Percentiles rank a stretch among this genome's conserved stretches.
Conservation (phyloP, 2,797 vertebrate genomes). For the Gorsachius magnificus region DNA sequence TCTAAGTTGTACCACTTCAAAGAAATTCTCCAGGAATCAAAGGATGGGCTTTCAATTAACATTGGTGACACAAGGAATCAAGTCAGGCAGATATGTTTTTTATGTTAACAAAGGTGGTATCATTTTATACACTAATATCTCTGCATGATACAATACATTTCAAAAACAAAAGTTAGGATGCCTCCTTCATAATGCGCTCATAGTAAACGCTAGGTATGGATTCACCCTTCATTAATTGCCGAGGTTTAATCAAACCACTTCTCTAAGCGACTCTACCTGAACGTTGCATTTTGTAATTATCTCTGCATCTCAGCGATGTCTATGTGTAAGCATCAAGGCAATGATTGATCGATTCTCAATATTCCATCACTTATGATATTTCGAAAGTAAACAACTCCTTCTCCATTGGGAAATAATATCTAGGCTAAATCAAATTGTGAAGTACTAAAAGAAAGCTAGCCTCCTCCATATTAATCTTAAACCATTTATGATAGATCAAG, state of each 20-base stretch:
- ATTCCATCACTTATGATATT: constrained; percentile 48
- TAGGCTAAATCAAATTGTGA: constrained; percentile 49
- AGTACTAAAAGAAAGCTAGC: constrained; percentile 31
- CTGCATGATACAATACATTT: background rate
- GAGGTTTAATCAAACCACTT: constrained; percentile 1
- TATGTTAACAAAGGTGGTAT: background rate
- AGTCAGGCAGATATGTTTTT: background rate
- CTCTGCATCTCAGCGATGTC: background rate
- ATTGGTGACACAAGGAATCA: background rate
- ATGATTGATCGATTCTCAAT: constrained; percentile 49
- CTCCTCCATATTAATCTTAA: constrained; percentile 40
- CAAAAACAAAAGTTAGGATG: background rate
- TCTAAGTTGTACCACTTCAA: background rate
- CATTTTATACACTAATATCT: background rate
- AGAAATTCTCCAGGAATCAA: background rate
- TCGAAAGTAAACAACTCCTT: constrained; percentile 52
- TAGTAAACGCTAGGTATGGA: background rate
- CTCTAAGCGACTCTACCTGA: background rate
- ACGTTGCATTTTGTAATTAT: background rate
- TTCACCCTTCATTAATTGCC: background rate
- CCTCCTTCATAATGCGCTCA: background rate
- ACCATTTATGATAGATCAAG: constrained; percentile 51
- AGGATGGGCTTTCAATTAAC: background rate
- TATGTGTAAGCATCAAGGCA: background rate
- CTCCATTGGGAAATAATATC: constrained; percentile 65